Evolutionary conservation across 2,797 vertebrate species (phyloP), one percentile per base, ranked within the genome.

Genomic region (Chiroxiphia lanceolata): DNA sequence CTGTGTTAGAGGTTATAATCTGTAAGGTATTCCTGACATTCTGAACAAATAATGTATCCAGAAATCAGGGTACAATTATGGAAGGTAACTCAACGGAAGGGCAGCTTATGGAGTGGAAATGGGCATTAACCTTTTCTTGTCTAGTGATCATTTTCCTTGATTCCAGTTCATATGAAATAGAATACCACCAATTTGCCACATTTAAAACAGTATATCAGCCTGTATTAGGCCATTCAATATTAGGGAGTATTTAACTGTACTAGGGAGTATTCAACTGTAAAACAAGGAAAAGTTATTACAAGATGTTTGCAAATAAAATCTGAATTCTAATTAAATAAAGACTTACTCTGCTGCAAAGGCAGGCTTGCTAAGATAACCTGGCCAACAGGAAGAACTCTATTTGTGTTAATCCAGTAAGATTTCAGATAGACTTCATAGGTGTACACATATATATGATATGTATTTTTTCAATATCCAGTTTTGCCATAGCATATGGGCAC

Each of bases 361-460:
- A 50, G 67, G 16, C 61, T 63, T 78, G 53, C 74, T 88, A 57
- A 57, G 69, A 67, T 90, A 82, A 83, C 63, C 53, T 87, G 60
- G 9, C 48, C 56, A 18, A 65, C 13, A 56, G 57, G 45, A 89
- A 74, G 34, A 88, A 34, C 54, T 72, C 27, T 31, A 0, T 57
- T 88, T 88, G 48, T 89, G n/a, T 79, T 83, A n/a, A 50, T 83
- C 18, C 27, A 11, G 20, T 33, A 50, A 42, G 42, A 48, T 83
- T 93, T 90, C 90, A 80, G 61, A 18, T 10, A 57, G 42, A 6
- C 38, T 90, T 67, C 48, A 15, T 33, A 8, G 38, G 18, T 2
- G 27, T 42, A 5, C 10, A 1, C 9, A 19, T 4, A 11, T 5
- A 18, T 7, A 25, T 42, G 38, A 21, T 13, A 9, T 1, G 1